Evolutionary conservation across 2,888 invertebrate genomes (phyloP), one percentile per base, ranked within the genome.

Genomic region (Pogonocherus hispidulus): DNA sequence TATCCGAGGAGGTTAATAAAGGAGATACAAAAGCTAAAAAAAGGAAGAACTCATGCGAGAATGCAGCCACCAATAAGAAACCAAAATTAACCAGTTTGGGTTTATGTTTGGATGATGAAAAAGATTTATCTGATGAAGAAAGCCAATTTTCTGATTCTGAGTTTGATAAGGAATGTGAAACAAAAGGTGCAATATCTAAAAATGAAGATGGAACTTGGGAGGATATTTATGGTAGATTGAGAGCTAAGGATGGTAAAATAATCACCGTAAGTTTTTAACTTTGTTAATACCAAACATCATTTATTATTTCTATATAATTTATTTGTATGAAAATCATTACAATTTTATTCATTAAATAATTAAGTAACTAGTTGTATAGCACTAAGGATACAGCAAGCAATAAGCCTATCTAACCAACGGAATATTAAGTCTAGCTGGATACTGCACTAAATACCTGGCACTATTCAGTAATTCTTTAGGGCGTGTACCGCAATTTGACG

Each of bases 151-250:
- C 41, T 71, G 73, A 76, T n/a, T 68, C 62, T 51, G 76, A 76
- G 41, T 69, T 68, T 62, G 77, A 72, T 23, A 51, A 70, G 20
- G 63, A 64, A 23, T 47, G 60, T 47, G 63, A 69, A 3, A 62
- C 69, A 52, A 74, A 79, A 54, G 69, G 68, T 52, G 65, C 64
- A 46, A 68, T 18, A 6, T 70, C 70, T 69, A 66, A 66, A 35
- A 73, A 71, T 32, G n/a, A 73, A n/a, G 79, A 82, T 69, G 84
- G 84, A 41, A 80, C 84, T 6, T 93, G 93, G 92, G 96, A 98
- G 87, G 98, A 98, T 86, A 98, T 98, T 82, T 98, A 98, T 86
- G 98, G 98, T 0, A 88, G 97, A 67, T 89, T 92, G 76, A 89
- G 95, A 75, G 93, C 94, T 81, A 91, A 91, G 79, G 89, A 93